Evolutionary conservation across 2,113 vertebrate genomes (phyloP).

Genomic region (Cephalopterus ornatus): DNA sequence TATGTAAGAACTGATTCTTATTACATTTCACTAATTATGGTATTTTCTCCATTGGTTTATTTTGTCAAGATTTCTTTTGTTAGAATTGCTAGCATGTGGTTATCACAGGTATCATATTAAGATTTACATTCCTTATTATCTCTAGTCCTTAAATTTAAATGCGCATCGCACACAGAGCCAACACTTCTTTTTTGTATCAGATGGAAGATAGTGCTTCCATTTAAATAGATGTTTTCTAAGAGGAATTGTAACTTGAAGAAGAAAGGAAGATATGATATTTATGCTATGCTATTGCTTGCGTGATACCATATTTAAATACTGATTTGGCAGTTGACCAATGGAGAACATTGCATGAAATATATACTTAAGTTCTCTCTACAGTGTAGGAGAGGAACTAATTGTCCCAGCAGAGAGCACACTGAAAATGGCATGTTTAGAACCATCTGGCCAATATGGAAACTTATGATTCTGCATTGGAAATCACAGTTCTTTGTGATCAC

Average conservation of each 20-base stretch:
- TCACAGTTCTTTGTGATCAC: not conserved
- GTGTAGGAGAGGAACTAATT: not conserved
- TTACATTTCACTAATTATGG: not conserved
- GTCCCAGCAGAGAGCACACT: not conserved
- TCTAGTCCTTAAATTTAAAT: not conserved
- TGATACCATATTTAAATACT: not conserved
- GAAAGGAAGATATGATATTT: not conserved
- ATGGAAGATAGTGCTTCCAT: not conserved
- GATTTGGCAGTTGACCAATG: not conserved
- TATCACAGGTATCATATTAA: not conserved
- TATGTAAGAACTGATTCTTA: not conserved
- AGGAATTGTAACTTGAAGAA: not conserved
- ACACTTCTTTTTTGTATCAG: not conserved
- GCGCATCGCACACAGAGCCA: fast-evolving
- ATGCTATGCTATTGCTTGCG: not conserved
- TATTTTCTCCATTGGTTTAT: not conserved
- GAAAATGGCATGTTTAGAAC: not conserved
- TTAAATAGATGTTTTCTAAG: not conserved
- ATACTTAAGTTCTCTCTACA: not conserved
- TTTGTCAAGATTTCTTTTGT: not conserved
- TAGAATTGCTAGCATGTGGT: not conserved
- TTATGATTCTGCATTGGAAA: not conserved
- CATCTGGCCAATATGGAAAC: not conserved
- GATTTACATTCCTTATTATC: not conserved
- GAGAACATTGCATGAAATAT: not conserved